phyloP scores from a whole-genome alignment of 1,140 invertebrate species.

The Drosophila nigrodunni region DNA sequence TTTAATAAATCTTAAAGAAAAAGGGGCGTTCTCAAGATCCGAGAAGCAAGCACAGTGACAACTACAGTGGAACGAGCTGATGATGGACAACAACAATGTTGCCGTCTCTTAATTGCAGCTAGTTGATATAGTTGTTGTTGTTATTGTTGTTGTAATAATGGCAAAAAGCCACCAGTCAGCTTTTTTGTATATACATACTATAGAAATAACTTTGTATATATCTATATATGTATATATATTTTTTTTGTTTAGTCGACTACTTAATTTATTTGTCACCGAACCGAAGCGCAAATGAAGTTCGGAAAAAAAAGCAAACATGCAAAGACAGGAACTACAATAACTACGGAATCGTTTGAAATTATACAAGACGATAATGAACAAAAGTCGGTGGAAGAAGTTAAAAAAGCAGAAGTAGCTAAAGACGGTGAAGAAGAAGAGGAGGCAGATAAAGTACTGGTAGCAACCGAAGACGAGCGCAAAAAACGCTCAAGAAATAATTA shows the following conservation, averaged over 20 bases:
- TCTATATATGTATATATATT: not conserved
- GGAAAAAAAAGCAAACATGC: conserved; percentile 53
- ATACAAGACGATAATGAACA: conserved; percentile 55
- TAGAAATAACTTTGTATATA: too few species aligned
- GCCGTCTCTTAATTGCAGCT: conserved; percentile 61
- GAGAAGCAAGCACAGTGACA: conserved; percentile 29
- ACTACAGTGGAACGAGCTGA: conserved; percentile 22
- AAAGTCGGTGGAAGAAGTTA: conserved; percentile 1
- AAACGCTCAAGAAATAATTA: conserved; percentile 78
- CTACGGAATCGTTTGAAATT: conserved; percentile 67
- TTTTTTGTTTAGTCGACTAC: conserved; percentile 46
- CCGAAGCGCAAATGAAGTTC: conserved; percentile 81
- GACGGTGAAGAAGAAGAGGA: not conserved
- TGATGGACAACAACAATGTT: conserved; percentile 20
- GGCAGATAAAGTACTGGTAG: not conserved
- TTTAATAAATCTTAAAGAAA: conserved; percentile 57
- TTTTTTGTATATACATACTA: conserved; percentile 40
- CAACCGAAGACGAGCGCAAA: conserved; percentile 43
- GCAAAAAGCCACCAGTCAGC: conserved; percentile 49
- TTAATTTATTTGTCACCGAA: conserved; percentile 82
- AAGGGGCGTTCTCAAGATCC: conserved; percentile 49
- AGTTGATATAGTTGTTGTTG: conserved; percentile 53
- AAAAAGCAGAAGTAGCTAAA: conserved; percentile 7
- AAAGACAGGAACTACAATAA: conserved; percentile 37
- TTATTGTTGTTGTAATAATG: conserved; percentile 52